Evolutionary conservation across 2,113 vertebrate genomes (phyloP).

Genomic region (Coreoperca whiteheadi): DNA sequence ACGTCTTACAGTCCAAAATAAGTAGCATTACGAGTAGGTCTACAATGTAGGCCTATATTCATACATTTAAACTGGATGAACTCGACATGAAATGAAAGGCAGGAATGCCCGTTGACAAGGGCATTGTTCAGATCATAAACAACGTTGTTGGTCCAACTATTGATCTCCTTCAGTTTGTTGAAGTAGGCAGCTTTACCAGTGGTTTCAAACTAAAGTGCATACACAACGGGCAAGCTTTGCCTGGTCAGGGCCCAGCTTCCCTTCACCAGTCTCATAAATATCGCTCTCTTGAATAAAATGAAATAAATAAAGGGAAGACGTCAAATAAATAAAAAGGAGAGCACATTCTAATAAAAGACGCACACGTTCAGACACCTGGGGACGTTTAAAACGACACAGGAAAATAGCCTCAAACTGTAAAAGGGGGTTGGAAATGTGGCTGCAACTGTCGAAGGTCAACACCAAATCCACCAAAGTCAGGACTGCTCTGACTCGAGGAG

Average conservation of each 20-base stretch:
- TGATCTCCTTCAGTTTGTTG: slow-evolving; percentile 13
- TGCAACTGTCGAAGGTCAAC: not conserved
- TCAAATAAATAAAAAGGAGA: slow-evolving; percentile 15
- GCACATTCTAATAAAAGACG: not conserved
- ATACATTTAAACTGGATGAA: not conserved
- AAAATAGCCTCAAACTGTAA: not conserved
- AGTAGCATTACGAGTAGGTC: not conserved
- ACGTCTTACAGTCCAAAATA: slow-evolving; percentile 2
- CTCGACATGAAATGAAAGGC: not conserved
- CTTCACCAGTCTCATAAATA: slow-evolving; percentile 37
- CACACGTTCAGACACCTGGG: not conserved
- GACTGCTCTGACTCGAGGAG: slow-evolving; percentile 54
- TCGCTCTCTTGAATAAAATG: slow-evolving; percentile 44
- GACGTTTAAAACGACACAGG: not conserved
- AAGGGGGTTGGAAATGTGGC: slow-evolving; percentile 37
- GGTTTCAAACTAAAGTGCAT: slow-evolving; percentile 51
- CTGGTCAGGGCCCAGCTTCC: not conserved
- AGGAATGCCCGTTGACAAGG: not conserved
- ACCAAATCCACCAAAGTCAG: slow-evolving; percentile 29
- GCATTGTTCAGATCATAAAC: not conserved
- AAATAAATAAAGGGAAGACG: slow-evolving; percentile 26
- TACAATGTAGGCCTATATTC: not conserved
- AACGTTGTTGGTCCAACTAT: slow-evolving; percentile 49
- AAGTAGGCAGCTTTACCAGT: slow-evolving; percentile 21
- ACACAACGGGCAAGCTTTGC: not conserved